Conservation (phyloP, 2,113 vertebrate species). For the Apeltes quadracus region DNA sequence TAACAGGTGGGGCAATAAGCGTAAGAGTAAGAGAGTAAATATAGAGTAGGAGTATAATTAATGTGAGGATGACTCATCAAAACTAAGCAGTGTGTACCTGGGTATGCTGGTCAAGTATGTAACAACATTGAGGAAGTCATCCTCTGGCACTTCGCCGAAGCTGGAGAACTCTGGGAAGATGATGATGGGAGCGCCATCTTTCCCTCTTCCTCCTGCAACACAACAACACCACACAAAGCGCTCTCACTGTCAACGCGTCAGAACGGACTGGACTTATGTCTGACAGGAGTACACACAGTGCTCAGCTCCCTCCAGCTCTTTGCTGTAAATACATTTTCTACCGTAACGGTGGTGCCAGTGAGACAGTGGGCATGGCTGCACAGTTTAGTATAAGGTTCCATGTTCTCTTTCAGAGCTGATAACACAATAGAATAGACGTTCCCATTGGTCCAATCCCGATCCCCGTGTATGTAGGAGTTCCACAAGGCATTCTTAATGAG, state of each 20-base stretch:
- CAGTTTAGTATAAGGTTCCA: background rate
- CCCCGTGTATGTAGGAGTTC: background rate
- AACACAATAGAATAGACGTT: background rate
- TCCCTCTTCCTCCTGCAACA: slow-evolving; percentile 89
- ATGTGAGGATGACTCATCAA: background rate
- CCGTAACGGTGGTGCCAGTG: background rate
- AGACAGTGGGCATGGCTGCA: background rate
- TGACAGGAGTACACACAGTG: background rate
- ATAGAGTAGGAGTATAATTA: background rate
- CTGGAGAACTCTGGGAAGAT: slow-evolving; percentile 91
- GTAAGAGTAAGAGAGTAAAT: background rate
- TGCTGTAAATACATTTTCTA: background rate
- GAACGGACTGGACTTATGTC: background rate
- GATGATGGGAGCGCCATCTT: slow-evolving; percentile 93
- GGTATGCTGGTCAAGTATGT: slow-evolving; percentile 96
- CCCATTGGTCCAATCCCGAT: background rate
- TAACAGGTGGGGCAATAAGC: background rate
- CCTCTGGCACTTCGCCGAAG: slow-evolving; percentile 90
- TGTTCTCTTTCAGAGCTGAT: background rate
- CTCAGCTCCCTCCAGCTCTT: background rate
- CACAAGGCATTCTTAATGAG: background rate
- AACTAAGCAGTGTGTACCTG: slow-evolving; percentile 77
- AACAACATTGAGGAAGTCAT: slow-evolving; percentile 93
- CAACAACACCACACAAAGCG: background rate
- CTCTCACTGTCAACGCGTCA: background rate